Evolutionary conservation across 2,113 vertebrate genomes (phyloP), one percentile per base, ranked within the genome.

Genomic region (Pitta sordida): DNA sequence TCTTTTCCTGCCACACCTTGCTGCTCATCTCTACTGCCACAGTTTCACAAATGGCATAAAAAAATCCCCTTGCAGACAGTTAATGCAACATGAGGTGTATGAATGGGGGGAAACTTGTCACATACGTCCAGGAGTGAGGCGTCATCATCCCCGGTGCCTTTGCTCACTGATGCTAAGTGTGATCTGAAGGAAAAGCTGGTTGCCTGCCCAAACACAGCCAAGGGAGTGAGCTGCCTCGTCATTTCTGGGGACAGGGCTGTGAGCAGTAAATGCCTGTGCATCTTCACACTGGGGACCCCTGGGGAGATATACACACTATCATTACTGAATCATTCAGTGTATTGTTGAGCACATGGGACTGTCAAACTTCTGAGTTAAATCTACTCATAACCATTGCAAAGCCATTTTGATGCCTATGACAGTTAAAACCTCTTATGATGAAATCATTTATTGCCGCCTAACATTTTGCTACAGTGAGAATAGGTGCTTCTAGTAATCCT

Each of bases 341-440:
- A 83, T 84, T 86, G 49, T 82, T 83, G 71, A 96, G 88, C 83
- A 86, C 89, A 53, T 73, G 90, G 88, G 91, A 94, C 96, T 95
- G 83, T 95, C 95, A 95, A 27, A 91, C 52, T 81, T 96, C 68
- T 48, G 68, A 86, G 60, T 92, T 95, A 96, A 96, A 96, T 94
- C 96, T 96, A 74, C 95, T 94, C 86, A 87, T 93, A 95, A 93
- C 84, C 87, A 82, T 92, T 94, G 94, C 86, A 95, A 96, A 96
- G 86, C 93, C 92, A 93, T 96, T 96, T 96, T 96, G 95, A 97
- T 96, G 95, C 60, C 86, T 94, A 27, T 71, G 78, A 97, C 94
- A 96, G 94, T 96, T 96, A 95, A 95, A 97, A 96, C 83, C 88
- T 97, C 91, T 96, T 95, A 96, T 0, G 6, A 89, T 81, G 88